Evolutionary conservation across 2,888 invertebrate species (phyloP).

Genomic region (Iselma pallidipennis): DNA sequence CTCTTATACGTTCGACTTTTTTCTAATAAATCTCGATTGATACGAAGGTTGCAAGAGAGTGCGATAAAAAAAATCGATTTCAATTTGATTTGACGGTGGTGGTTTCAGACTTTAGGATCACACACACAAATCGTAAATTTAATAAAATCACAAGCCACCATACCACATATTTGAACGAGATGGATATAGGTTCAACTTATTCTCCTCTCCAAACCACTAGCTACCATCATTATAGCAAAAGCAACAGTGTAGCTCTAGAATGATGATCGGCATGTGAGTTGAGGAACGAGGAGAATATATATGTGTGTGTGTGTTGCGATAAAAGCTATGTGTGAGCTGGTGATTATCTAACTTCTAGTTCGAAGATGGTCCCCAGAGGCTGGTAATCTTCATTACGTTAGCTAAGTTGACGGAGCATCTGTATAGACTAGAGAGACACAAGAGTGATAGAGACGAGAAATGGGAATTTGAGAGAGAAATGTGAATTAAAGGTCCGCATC

Average conservation of each 20-base stretch:
- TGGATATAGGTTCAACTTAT: not conserved
- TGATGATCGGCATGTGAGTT: constrained; percentile 22
- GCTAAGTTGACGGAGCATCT: constrained; percentile 35
- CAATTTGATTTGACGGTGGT: not conserved
- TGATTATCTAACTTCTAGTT: constrained; percentile 40
- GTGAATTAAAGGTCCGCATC: constrained; percentile 1
- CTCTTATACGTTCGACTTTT: no score
- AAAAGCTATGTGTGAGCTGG: constrained; percentile 25
- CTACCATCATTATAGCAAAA: no score
- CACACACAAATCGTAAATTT: not conserved
- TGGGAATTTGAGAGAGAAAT: not conserved
- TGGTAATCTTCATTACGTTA: constrained; percentile 44
- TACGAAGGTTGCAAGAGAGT: not conserved
- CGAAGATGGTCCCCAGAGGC: constrained; percentile 37
- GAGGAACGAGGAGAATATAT: not conserved
- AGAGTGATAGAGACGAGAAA: constrained; percentile 4
- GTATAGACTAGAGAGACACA: constrained; percentile 20
- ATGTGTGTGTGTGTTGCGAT: constrained; percentile 31
- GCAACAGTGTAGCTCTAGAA: no score
- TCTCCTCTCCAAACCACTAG: no score
- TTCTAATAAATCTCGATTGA: constrained; percentile 3
- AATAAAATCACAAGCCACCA: not conserved
- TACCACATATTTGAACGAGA: not conserved
- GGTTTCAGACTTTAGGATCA: not conserved
- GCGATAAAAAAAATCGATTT: not conserved